Base-by-base conservation (phyloP, 2,113 vertebrate species). In the Columba livia region DNA sequence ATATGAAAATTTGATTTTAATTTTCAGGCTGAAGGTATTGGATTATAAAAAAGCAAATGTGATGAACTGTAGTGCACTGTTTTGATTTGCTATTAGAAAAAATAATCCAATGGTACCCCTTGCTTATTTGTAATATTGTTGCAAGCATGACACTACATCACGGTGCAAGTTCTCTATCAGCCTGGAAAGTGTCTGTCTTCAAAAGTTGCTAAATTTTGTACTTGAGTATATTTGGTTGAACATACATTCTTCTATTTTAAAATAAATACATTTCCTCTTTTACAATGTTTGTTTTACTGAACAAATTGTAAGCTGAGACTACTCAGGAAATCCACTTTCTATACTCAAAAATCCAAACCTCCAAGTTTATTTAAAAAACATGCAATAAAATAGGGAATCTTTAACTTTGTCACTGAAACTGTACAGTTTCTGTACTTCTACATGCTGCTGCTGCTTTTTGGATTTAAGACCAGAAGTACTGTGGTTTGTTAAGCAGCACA, bases 1-100 rank as follows among this genome's bases (percentile, higher is more conserved):
- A 47, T 80, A 18, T 92, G 47, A 95, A 96, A 73, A 97, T 54
- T 87, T 64, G 2, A 64, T 85, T 97, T 92, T 74, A 74, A 57
- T 96, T 94, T 97, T 94, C 78, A 80, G 96, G 66, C 84, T 96
- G 88, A 95, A 89, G 91, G 14, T 82, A 58, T 95, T 96, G 51
- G 81, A 94, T 90, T 96, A 89, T 82, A 93, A 96, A 96, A 66
- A 95, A 72, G 34, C 75, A 96, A 85, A 95, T 71, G 18, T 88
- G 80, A 96, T 96, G 66, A 97, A 90, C 44, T 92, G 21, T 95
- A 96, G 89, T 93, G 88, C 85, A 94, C 56, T 96, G 81, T 92
- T 97, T 75, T 93, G 87, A 89, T 96, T 96, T 97, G 74, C 58
- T 86, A 19, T 90, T 40, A 32, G 58, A 58, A 85, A 82, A 70